Base-by-base conservation (phyloP, 2,113 vertebrate species). In the Xiphophorus couchianus region DNA sequence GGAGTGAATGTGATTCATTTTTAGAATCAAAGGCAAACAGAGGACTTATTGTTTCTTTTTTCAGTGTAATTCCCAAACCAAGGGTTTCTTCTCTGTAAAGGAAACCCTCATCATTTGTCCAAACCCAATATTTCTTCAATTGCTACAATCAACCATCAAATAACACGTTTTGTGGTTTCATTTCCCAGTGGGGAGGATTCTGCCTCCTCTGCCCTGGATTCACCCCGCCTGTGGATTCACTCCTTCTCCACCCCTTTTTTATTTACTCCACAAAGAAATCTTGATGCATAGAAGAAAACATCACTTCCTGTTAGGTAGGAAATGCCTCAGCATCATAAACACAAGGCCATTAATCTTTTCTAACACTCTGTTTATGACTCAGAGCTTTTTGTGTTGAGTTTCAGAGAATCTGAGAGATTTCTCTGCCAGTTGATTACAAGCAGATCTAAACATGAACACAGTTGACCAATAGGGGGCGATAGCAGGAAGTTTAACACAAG, bases 381-480 rank as follows among this genome's bases (percentile, higher is more conserved):
- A n/a, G 3, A 73, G 81, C 48, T 28, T 88, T 67, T 66, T 58
- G 82, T 63, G 79, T 66, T 71, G 69, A 33, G 31, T 33, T 33
- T 33, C 31, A 33, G 31, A 78, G 39, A 81, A 66, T 68, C 30
- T 11, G 31, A 25, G 29, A 0, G 28, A 65, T 5, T 61, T 61
- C 31, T 51, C 30, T 0, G 5, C 35, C 51, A 10, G 51, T 42
- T 66, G 29, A 10, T 60, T 29, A 54, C 58, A 30, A 33, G 13
- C 28, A 15, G 60, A 33, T 77, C 10, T 29, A 27, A 11, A 1
- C 33, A 1, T 70, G 35, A 31, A 62, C 29, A 27, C 15, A 15
- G 62, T 4, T 10, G 37, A 62, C 90, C 93, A 91, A 85, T 75
- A 93, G 92, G 91, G 89, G 92, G 93, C 89, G 67, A 74, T 79